Evolutionary conservation across 1,140 invertebrate genomes (phyloP).

Genomic region (Macrocentrus cingulum): DNA sequence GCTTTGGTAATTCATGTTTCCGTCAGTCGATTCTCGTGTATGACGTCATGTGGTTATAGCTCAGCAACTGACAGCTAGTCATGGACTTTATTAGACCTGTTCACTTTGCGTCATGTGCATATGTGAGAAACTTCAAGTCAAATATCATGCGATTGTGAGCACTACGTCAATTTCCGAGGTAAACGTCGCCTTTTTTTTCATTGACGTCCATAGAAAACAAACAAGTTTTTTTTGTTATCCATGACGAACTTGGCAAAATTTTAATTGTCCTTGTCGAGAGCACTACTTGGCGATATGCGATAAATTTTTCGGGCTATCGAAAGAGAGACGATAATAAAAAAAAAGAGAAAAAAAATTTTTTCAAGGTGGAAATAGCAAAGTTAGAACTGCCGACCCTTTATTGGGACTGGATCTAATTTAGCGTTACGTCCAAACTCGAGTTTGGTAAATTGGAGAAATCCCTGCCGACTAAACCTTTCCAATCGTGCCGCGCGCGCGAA

Average conservation of each 20-base stretch:
- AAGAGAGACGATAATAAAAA: slow-evolving; percentile 2
- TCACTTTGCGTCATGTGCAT: too few relatives aligned
- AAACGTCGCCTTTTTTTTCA: too few relatives aligned
- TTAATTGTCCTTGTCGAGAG: slow-evolving; percentile 15
- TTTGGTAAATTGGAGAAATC: slow-evolving; percentile 29
- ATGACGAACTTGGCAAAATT: too few relatives aligned
- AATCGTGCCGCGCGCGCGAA: slow-evolving; percentile 11
- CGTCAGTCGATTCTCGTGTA: slow-evolving; percentile 41
- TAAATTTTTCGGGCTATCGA: slow-evolving; percentile 23
- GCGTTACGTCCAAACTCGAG: slow-evolving; percentile 24
- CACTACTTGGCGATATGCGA: slow-evolving; percentile 8
- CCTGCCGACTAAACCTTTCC: slow-evolving; percentile 6
- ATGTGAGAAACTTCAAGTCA: too few relatives aligned
- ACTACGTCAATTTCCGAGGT: too few relatives aligned
- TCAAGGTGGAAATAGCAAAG: slow-evolving; percentile 1
- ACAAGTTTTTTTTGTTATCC: too few relatives aligned
- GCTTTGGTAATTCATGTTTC: slow-evolving; percentile 41
- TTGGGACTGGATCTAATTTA: slow-evolving; percentile 30
- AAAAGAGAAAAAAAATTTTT: slow-evolving; percentile 12
- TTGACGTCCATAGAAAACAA: too few relatives aligned
- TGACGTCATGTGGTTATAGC: slow-evolving; percentile 44
- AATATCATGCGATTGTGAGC: too few relatives aligned
- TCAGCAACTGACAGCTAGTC: background rate
- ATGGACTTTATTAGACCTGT: background rate
- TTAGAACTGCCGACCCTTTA: slow-evolving; percentile 22